phyloP scores from a whole-genome alignment of 2,888 invertebrate species.

The Nemoura dubitans region DNA sequence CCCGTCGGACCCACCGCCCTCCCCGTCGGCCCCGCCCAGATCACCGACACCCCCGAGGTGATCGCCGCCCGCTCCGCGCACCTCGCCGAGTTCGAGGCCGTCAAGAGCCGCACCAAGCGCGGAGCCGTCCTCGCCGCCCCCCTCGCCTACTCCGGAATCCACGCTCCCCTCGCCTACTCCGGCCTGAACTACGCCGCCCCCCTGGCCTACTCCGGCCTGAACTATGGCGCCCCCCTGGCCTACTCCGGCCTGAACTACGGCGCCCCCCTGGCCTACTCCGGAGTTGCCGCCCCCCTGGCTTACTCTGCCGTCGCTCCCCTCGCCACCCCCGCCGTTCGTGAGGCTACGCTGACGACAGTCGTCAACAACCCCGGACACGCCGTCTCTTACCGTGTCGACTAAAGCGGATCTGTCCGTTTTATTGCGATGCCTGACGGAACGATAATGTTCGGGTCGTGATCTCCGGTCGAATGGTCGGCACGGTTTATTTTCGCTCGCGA shows the following conservation, averaged over 20 bases:
- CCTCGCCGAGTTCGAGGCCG: slow-evolving; percentile 52
- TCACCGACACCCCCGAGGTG: slow-evolving; percentile 54
- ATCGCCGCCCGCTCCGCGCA: slow-evolving; percentile 53
- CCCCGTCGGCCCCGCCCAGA: slow-evolving; percentile 49
- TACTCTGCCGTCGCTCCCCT: slow-evolving; percentile 48
- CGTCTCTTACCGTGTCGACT: slow-evolving; percentile 60
- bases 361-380: slow-evolving; percentile 61
- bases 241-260: slow-evolving; percentile 44
- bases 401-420: slow-evolving; percentile 46
- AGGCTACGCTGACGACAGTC: slow-evolving; percentile 58
- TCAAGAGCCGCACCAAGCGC: slow-evolving; percentile 52
- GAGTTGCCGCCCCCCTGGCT: slow-evolving; percentile 44
- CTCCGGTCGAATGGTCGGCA: neutral
- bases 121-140: slow-evolving; percentile 44
- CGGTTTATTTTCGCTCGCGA: neutral
- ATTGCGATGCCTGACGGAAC: neutral
- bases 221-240: slow-evolving; percentile 43
- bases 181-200: slow-evolving; percentile 38
- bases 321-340: slow-evolving; percentile 53
- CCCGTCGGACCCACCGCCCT: slow-evolving; percentile 53
- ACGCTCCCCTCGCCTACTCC: slow-evolving; percentile 45
- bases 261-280: slow-evolving; percentile 36
- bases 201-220: slow-evolving; percentile 37
- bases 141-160: slow-evolving; percentile 38
- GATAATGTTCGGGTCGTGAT: neutral